phyloP scores from a whole-genome alignment of 1,140 invertebrate genomes.

The Lordiphosa collinella region DNA sequence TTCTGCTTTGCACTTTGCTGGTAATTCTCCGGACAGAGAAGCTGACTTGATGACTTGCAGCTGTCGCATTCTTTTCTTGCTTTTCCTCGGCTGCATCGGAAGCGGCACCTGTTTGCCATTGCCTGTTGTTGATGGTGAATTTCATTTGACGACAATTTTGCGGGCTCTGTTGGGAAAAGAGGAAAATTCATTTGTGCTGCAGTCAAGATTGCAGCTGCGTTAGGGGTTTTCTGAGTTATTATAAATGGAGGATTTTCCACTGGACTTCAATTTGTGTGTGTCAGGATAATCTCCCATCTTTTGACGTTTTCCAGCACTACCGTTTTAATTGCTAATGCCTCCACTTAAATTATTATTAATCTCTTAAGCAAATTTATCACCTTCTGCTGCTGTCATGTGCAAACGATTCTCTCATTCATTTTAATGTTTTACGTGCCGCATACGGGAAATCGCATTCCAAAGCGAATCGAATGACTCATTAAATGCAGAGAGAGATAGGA shows the following conservation, averaged over 20 bases:
- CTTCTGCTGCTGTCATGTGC: slow-evolving; percentile 44
- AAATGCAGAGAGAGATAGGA: slow-evolving; percentile 32
- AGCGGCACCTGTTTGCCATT: slow-evolving; percentile 37
- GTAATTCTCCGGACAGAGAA: slow-evolving; percentile 27
- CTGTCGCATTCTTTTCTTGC: slow-evolving; percentile 44
- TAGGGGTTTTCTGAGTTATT: too few species aligned
- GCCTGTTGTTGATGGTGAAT: slow-evolving; percentile 17
- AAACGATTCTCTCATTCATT: slow-evolving; percentile 50
- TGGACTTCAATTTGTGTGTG: too few species aligned
- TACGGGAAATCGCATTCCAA: slow-evolving; percentile 22
- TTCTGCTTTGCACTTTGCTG: slow-evolving; percentile 29
- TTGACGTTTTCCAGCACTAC: too few species aligned
- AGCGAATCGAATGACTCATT: slow-evolving; percentile 59
- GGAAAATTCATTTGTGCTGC: neutral
- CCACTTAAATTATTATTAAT: slow-evolving; percentile 8
- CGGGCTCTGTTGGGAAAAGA: slow-evolving; percentile 9
- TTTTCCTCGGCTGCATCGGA: slow-evolving; percentile 31
- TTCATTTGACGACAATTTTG: slow-evolving; percentile 41
- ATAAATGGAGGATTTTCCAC: too few species aligned
- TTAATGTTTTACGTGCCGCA: slow-evolving; percentile 70
- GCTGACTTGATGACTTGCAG: slow-evolving; percentile 46
- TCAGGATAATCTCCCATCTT: too few species aligned
- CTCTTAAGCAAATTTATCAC: slow-evolving; percentile 34
- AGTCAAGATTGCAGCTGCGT: too few species aligned
- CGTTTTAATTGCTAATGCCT: neutral